Evolutionary conservation across 2,113 vertebrate genomes (phyloP).

Genomic region (Rattus norvegicus): DNA sequence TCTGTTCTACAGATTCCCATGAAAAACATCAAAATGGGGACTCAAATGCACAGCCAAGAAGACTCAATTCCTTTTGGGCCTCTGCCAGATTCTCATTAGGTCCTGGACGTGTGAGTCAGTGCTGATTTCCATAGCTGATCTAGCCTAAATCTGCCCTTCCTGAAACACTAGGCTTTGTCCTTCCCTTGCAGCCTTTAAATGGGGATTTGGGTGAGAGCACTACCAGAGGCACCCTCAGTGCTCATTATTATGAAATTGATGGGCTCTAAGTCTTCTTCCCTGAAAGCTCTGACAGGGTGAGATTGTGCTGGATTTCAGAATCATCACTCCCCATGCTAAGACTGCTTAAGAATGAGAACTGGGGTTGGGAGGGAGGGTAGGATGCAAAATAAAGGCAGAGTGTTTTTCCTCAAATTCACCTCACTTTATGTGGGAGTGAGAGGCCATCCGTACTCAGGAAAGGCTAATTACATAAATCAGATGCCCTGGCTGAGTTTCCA

Average conservation of each 20-base stretch:
- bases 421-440: conserved; percentile 66
- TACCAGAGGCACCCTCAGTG: conserved; percentile 72
- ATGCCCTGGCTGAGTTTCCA: conserved; percentile 78
- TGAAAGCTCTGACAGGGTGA: conserved; percentile 75
- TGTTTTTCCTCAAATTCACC: conserved; percentile 77
- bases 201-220: conserved; percentile 74
- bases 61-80: conserved; percentile 68
- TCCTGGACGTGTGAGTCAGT: conserved; percentile 72
- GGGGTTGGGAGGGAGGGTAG: conserved; percentile 31
- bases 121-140: conserved; percentile 77
- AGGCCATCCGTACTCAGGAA: conserved; percentile 75
- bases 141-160: conserved; percentile 76
- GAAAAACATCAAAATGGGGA: conserved; percentile 37
- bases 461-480: conserved; percentile 82
- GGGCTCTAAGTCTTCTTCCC: conserved; percentile 70
- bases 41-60: conserved; percentile 60
- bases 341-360: conserved; percentile 54
- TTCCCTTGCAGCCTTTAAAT: conserved; percentile 67
- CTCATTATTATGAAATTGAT: conserved; percentile 78
- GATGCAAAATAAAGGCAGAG: conserved; percentile 61
- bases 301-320: conserved; percentile 57
- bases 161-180: conserved; percentile 79
- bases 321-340: conserved; percentile 61
- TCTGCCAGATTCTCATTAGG: conserved; percentile 81
- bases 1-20: conserved; percentile 49